Conservation (phyloP, 1,140 invertebrate genomes). For the Zaprionus kolodkinae region DNA sequence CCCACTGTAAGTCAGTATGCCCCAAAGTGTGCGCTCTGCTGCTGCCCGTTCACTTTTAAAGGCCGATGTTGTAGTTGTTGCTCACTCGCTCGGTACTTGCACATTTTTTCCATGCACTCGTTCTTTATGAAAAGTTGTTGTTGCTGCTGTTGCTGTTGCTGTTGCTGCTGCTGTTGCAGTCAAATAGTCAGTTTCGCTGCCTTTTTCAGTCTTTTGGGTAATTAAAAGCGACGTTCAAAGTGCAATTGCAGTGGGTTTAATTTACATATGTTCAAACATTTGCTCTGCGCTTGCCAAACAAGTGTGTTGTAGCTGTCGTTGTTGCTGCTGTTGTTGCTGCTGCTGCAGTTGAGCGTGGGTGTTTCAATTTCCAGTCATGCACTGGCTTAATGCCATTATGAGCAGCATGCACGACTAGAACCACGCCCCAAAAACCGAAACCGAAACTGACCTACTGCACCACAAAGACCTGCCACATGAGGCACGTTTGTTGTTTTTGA, state of each 20-base stretch:
- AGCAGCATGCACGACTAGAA: slow-evolving; percentile 19
- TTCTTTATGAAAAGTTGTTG: slow-evolving; percentile 49
- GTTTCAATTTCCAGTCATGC: slow-evolving; percentile 75
- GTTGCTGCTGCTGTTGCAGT: slow-evolving; percentile 13
- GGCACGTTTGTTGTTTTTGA: slow-evolving; percentile 42
- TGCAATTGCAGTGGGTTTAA: slow-evolving; percentile 73
- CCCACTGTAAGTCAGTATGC: slow-evolving; percentile 21
- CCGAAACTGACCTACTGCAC: slow-evolving; percentile 65
- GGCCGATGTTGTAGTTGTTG: slow-evolving; percentile 34
- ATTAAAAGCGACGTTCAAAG: slow-evolving; percentile 78
- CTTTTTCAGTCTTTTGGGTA: slow-evolving; percentile 59
- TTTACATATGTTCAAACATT: slow-evolving; percentile 75
- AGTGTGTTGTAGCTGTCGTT: slow-evolving; percentile 48
- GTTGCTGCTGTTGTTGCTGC: slow-evolving; percentile 28
- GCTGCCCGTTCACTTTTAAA: slow-evolving; percentile 66
- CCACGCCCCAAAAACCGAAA: slow-evolving; percentile 31
- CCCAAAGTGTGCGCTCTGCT: slow-evolving; percentile 21
- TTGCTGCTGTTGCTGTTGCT: slow-evolving; percentile 1
- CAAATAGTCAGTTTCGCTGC: slow-evolving; percentile 7
- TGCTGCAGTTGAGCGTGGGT: slow-evolving; percentile 54
- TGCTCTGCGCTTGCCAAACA: slow-evolving; percentile 47
- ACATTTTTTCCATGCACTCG: slow-evolving; percentile 53
- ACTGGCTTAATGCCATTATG: slow-evolving; percentile 63
- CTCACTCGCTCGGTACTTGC: slow-evolving; percentile 21
- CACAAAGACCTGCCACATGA: slow-evolving; percentile 32